These are phyloP conservation scores for Chaetogeoica ovagalla DNA, from an alignment of 2,888 invertebrate species.

Conservation along the genomic window DNA sequence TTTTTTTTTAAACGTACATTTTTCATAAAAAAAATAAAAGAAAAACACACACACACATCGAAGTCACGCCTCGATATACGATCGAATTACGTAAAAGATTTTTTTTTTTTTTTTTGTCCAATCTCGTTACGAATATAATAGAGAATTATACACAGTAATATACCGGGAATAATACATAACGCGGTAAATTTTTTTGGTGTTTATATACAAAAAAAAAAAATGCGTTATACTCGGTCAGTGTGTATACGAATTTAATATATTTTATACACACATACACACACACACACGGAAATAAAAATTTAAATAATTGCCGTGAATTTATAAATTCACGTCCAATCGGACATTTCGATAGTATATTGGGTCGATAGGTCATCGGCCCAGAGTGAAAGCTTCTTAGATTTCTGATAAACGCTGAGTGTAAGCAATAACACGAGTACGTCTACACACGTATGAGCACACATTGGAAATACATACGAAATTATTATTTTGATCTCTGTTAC, in stretches of 20 bases:
- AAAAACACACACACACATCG: neutral
- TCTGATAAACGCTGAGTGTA: neutral
- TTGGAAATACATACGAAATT: too few species aligned
- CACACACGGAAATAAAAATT: neutral
- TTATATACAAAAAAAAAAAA: neutral
- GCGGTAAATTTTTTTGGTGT: neutral
- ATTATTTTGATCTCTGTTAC: too few species aligned
- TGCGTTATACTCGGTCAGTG: neutral
- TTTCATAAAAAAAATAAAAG: slow-evolving; percentile 1
- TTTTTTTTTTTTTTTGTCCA: neutral
- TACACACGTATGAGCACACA: too few species aligned
- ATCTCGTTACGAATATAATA: neutral
- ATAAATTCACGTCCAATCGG: slow-evolving; percentile 23
- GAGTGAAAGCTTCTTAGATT: slow-evolving; percentile 41
- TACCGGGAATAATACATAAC: neutral
- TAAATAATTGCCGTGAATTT: slow-evolving; percentile 21
- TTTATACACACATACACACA: neutral
- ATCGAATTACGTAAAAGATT: slow-evolving; percentile 15
- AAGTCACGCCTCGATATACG: slow-evolving; percentile 24
- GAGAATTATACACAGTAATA: neutral
- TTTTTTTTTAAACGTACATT: neutral
- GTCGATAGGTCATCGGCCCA: slow-evolving; percentile 44
- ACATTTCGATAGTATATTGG: slow-evolving; percentile 38
- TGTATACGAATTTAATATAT: neutral
- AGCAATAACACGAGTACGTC: too few species aligned